Conservation (phyloP, 2,797 vertebrate genomes). For the Aplochiton taeniatus region DNA sequence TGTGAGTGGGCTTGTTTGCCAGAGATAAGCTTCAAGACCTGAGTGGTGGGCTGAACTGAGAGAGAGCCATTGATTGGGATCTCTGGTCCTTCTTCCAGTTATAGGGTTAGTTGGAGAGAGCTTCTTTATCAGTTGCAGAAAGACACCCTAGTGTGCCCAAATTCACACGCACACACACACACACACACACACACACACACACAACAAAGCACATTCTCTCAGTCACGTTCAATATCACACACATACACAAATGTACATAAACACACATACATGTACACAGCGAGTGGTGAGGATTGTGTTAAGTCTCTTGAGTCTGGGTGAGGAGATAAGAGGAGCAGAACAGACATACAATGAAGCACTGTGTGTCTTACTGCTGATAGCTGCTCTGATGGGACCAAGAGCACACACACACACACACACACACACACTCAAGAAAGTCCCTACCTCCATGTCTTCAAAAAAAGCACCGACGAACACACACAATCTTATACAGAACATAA, state of each 20-base stretch:
- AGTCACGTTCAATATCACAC: neutral
- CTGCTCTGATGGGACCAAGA: constrained; percentile 3
- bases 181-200: neutral
- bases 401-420: neutral
- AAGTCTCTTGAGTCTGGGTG: constrained; percentile 41
- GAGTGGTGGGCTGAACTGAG: constrained; percentile 3
- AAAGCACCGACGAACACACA: neutral
- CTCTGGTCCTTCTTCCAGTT: constrained; percentile 7
- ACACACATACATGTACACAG: neutral
- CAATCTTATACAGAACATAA: neutral
- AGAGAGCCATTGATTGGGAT: constrained; percentile 18
- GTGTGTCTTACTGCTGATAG: constrained; percentile 35
- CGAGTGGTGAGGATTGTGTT: neutral
- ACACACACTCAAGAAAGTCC: neutral
- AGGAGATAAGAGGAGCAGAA: constrained; percentile 60
- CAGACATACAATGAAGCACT: constrained; percentile 42
- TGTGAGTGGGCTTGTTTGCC: neutral
- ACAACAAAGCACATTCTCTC: neutral
- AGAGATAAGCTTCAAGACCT: constrained; percentile 16
- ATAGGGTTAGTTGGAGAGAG: constrained; percentile 11
- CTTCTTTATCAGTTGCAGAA: constrained; percentile 19
- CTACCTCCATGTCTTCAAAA: neutral
- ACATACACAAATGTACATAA: neutral
- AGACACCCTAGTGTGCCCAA: neutral
- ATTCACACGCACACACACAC: neutral